These are phyloP conservation scores for Ormyrus thymus DNA, from an alignment of 2,888 invertebrate species.

Conservation along the genomic window DNA sequence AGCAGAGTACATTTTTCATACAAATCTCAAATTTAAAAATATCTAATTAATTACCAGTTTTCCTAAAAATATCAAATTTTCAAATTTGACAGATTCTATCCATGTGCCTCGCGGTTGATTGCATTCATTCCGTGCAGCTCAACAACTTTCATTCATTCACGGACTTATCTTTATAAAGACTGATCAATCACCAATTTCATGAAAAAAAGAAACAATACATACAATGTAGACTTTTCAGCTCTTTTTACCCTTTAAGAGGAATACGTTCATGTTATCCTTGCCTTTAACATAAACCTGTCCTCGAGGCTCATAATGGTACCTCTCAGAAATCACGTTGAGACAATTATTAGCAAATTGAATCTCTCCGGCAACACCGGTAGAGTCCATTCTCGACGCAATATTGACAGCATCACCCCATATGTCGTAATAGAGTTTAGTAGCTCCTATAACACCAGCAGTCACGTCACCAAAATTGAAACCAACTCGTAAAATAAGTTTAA, in stretches of 20 bases:
- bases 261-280: constrained; percentile 96
- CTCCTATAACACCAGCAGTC: constrained; percentile 97
- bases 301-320: constrained; percentile 92
- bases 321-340: constrained; percentile 81
- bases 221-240: constrained; percentile 34
- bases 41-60: constrained; percentile 15
- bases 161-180: neutral
- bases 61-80: constrained; percentile 34
- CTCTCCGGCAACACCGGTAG: constrained; percentile 91
- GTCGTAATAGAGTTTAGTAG: constrained; percentile 96
- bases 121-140: neutral
- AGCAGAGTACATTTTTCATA: constrained; percentile 9
- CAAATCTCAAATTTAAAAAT: constrained; percentile 23
- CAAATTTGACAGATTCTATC: constrained; percentile 9
- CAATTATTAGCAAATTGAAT: constrained; percentile 90
- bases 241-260: constrained; percentile 81
- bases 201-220: neutral
- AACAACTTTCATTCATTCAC: neutral
- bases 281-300: constrained; percentile 97
- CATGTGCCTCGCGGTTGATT: no score
- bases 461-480: constrained; percentile 97
- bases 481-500: constrained; percentile 89
- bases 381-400: constrained; percentile 97
- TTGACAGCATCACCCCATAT: constrained; percentile 99
- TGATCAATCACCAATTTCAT: neutral